A percentile compares a stretch with the other conserved stretches of the same genome.
Conservation (phyloP, 2,113 vertebrate genomes). For the Gallinago jamesoni region DNA sequence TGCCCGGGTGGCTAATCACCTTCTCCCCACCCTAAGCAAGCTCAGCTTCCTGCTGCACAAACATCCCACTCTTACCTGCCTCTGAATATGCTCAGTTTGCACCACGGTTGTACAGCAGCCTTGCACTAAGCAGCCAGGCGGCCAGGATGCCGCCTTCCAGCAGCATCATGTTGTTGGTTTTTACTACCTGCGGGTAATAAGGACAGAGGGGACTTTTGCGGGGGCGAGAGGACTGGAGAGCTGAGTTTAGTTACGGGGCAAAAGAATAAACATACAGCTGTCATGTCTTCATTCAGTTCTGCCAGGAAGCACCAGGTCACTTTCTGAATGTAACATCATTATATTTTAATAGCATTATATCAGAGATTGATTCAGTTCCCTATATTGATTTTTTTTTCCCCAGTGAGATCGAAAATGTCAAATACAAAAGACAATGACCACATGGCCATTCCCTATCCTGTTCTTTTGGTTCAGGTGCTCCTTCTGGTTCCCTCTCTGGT, state of each 20-base stretch:
- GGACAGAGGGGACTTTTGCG: neutral
- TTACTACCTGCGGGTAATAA: neutral
- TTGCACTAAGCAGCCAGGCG: neutral
- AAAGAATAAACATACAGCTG: neutral
- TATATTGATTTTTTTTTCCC: neutral
- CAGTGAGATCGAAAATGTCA: neutral
- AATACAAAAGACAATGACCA: neutral
- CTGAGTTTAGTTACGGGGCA: neutral
- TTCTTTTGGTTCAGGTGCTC: neutral
- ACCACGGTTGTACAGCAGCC: rapidly evolving
- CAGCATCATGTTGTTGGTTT: neutral
- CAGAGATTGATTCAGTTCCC: neutral
- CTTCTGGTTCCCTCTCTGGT: neutral
- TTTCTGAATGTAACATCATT: neutral
- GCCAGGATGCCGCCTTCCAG: neutral
- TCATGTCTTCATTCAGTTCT: neutral
- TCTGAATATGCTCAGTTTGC: rapidly evolving
- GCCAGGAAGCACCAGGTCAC: neutral
- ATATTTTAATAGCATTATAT: neutral
- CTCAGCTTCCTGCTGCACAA: neutral
- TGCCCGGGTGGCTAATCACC: neutral
- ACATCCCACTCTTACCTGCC: neutral
- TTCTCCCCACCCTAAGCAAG: conserved; percentile 13
- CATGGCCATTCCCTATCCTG: neutral
- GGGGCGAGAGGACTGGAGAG: neutral